Base-by-base conservation (phyloP, 2,888 invertebrate genomes). In the Trachelus troglodyta region DNA sequence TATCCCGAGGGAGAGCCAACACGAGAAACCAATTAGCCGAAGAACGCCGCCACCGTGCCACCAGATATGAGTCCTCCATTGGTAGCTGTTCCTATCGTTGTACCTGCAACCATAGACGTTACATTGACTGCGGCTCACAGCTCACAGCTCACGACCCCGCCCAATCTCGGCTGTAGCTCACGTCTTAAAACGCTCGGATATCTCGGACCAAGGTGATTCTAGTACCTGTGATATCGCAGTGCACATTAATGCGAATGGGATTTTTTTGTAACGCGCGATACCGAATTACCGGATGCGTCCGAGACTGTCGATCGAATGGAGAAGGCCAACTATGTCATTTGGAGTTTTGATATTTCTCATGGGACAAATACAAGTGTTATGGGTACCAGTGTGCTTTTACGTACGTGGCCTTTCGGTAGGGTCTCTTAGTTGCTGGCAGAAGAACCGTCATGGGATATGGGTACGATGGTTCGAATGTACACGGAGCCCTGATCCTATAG, bases 21-120 rank as follows among this genome's bases (percentile, higher is more conserved):
- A 91, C 87, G 90, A 90, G 90, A 91, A 91, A 91, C 89, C 91
- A 91, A 91, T 91, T 91, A 91, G 90, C 88, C 85, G 84, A 85
- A 83, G 87, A 87, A 87, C 86, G 87, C 84, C 84, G 85, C 86
- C 86, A 86, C 85, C 85, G 87, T 85, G 83, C 85, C 83, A 85
- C 82, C 84, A 87, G 86, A 86, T 86, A 86, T 80, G 86, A 87
- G 80, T 73, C 69, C 69, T 71, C 76, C 74, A 69, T 35, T 74
- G 15, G 68, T 56, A 69, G 74, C 73, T 33, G 78, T 12, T 31
- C 73, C 82, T 87, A 85, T 85, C 86, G 40, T 33, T 80, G 80
- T 81, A 82, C 83, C 83, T 83, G 84, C 82, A 81, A 81, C 80
- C 77, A 76, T 80, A 81, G 82, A 79, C 75, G 78, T 73, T 71